Conservation (phyloP, 2,888 invertebrate genomes). For the Thymelicus sylvestris region DNA sequence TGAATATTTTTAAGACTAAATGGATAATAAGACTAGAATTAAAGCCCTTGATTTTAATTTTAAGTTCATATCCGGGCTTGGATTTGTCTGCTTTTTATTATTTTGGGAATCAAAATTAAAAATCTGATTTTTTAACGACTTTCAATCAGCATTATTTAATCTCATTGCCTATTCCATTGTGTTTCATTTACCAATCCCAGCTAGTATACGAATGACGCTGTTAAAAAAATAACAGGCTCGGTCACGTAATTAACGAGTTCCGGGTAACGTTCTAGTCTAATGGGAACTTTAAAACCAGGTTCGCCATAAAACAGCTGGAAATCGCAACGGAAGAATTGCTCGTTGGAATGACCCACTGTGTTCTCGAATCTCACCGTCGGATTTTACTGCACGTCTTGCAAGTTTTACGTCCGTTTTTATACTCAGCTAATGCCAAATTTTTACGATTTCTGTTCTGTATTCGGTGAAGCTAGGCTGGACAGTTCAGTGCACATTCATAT, state of each 20-base stretch:
- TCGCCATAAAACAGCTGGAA: conserved; percentile 37
- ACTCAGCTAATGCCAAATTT: conserved; percentile 43
- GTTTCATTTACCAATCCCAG: not conserved
- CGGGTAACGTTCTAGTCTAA: conserved; percentile 26
- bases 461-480: conserved; percentile 18
- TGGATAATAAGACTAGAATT: too few species aligned
- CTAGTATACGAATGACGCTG: conserved; percentile 17
- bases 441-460: conserved; percentile 26
- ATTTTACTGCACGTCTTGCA: conserved; percentile 60
- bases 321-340: conserved; percentile 21
- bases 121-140: too few species aligned
- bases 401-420: conserved; percentile 63
- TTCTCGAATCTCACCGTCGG: conserved; percentile 45
- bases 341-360: conserved; percentile 35
- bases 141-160: too few species aligned
- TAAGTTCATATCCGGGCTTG: too few species aligned
- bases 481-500: not conserved
- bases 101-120: too few species aligned
- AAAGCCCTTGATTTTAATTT: too few species aligned
- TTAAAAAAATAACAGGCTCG: conserved; percentile 25
- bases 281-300: conserved; percentile 34
- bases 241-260: conserved; percentile 39
- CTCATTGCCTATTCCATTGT: too few species aligned
- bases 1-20: too few species aligned
- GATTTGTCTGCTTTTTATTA: too few species aligned